These are phyloP conservation scores for Halichoerus grypus DNA, from an alignment of 2,113 vertebrate genomes.

Conservation along the genomic window DNA sequence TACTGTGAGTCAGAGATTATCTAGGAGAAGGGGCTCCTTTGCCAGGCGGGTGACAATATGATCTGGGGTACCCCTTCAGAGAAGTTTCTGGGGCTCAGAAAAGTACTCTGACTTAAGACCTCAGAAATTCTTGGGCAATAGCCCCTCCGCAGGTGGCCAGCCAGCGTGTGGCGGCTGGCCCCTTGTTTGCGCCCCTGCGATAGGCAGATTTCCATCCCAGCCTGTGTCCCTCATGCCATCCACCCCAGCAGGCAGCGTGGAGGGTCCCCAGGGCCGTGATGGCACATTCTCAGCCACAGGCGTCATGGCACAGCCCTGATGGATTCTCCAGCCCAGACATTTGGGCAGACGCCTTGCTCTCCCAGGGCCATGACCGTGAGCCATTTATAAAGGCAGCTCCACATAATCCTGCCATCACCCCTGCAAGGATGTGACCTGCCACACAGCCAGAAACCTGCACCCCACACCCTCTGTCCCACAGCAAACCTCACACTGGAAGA, in stretches of 20 bases:
- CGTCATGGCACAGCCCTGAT: slow-evolving; percentile 66
- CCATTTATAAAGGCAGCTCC: slow-evolving; percentile 62
- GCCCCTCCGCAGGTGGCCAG: background rate
- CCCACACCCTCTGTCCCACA: background rate
- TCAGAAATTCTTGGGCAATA: background rate
- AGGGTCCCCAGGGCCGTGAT: background rate
- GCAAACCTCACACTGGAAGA: background rate
- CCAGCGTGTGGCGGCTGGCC: background rate
- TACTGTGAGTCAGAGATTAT: background rate
- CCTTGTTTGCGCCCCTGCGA: rapidly evolving
- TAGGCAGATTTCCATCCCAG: background rate
- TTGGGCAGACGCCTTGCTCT: background rate
- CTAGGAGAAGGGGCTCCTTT: background rate
- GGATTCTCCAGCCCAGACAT: slow-evolving; percentile 60
- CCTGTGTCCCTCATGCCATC: background rate
- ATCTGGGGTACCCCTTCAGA: background rate
- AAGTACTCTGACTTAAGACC: background rate
- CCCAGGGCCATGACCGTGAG: background rate
- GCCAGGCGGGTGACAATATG: background rate
- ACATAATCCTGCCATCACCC: background rate
- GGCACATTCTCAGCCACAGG: slow-evolving; percentile 61
- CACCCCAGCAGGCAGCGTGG: rapidly evolving
- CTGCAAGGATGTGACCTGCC: background rate
- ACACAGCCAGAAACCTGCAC: background rate
- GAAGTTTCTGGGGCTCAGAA: background rate